Evolutionary conservation across 2,797 vertebrate species (phyloP).

Genomic region (Esox masquinongy): DNA sequence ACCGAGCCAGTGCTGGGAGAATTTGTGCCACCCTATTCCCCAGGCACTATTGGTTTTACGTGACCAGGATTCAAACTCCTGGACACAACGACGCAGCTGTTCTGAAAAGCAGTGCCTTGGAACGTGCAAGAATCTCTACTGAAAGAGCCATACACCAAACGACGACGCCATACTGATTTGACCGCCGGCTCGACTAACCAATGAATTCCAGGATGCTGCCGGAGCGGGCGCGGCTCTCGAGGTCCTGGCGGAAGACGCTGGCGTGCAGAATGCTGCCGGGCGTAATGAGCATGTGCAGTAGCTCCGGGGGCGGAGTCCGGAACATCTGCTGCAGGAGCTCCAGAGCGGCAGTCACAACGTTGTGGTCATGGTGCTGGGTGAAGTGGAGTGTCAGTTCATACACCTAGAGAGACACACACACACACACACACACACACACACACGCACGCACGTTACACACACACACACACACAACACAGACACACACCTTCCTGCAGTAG

Average conservation of each 20-base stretch:
- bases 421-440: neutral
- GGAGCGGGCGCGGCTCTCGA: conserved; percentile 79
- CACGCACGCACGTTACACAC: conserved; percentile 61
- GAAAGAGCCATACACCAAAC: neutral
- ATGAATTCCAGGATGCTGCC: conserved; percentile 93
- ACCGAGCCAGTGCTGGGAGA: too few relatives aligned
- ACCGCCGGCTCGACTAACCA: conserved; percentile 73
- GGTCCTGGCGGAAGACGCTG: conserved; percentile 78
- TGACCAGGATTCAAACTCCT: too few relatives aligned
- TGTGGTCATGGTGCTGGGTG: conserved; percentile 95
- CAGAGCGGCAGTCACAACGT: conserved; percentile 92
- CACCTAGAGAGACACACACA: conserved; percentile 73
- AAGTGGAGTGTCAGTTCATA: conserved; percentile 94
- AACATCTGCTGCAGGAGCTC: conserved; percentile 94
- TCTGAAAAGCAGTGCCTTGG: too few relatives aligned
- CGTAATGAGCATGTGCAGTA: conserved; percentile 84
- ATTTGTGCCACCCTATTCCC: too few relatives aligned
- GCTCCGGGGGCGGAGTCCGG: conserved; percentile 88
- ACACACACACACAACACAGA: conserved; percentile 43
- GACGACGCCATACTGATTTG: neutral
- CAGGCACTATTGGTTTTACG: too few relatives aligned
- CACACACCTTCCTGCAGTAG: neutral
- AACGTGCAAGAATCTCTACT: neutral
- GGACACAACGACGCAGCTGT: too few relatives aligned
- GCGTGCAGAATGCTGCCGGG: conserved; percentile 80